Conservation (phyloP, 1,140 invertebrate genomes). For the Zaprionus ornatus region DNA sequence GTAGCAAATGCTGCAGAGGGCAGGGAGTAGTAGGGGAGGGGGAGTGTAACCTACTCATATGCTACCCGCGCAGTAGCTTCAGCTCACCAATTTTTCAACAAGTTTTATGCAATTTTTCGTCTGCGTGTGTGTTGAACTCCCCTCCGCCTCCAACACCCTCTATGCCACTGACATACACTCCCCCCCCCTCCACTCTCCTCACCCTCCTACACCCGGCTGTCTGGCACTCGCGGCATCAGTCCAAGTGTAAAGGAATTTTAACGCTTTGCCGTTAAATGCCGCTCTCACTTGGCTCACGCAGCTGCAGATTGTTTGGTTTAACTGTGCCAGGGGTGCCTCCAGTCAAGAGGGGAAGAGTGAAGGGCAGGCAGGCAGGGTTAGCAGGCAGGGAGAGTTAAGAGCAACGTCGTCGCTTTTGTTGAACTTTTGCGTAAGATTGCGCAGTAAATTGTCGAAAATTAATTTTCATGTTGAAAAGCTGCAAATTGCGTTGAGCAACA, state of each 20-base stretch:
- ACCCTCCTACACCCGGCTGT: slow-evolving; percentile 2
- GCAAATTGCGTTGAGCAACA: slow-evolving; percentile 62
- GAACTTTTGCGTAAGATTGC: slow-evolving; percentile 82
- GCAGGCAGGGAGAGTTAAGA: slow-evolving; percentile 25
- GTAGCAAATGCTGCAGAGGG: slow-evolving; percentile 48
- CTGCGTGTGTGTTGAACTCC: slow-evolving; percentile 3
- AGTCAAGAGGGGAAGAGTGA: too few relatives aligned
- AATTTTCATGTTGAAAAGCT: slow-evolving; percentile 81
- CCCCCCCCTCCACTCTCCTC: slow-evolving; percentile 10
- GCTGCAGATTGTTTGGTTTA: slow-evolving; percentile 75
- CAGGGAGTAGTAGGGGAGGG: neutral
- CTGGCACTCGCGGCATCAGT: slow-evolving; percentile 50
- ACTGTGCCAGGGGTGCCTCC: slow-evolving; percentile 39
- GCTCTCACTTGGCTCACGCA: slow-evolving; percentile 41
- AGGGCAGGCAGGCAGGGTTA: neutral
- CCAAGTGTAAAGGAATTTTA: slow-evolving; percentile 79
- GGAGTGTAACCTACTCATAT: slow-evolving; percentile 37
- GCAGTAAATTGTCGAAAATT: slow-evolving; percentile 83
- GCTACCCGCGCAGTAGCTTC: slow-evolving; percentile 7
- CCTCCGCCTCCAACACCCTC: neutral
- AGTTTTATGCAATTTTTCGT: slow-evolving; percentile 59
- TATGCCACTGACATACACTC: slow-evolving; percentile 4
- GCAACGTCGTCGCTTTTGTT: slow-evolving; percentile 69
- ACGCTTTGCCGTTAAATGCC: slow-evolving; percentile 69
- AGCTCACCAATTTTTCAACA: slow-evolving; percentile 73